phyloP scores from a whole-genome alignment of 2,888 invertebrate species.

The Phytoseiulus persimilis region DNA sequence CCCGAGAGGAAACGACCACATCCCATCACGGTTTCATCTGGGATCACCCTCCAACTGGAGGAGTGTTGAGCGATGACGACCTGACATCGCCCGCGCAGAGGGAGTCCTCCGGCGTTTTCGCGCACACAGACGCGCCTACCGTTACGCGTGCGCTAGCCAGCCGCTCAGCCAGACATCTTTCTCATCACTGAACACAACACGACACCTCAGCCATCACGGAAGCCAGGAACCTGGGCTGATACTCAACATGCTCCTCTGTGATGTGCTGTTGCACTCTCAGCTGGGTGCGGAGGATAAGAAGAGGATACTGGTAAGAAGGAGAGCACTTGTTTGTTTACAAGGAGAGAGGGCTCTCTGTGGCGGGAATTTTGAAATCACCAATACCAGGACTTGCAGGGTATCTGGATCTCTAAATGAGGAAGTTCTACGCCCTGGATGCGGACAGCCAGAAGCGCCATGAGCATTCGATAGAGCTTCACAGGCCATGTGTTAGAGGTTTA shows the following conservation, averaged over 20 bases:
- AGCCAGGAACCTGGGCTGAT: too few species aligned
- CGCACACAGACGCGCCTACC: too few species aligned
- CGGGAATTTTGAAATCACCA: not conserved
- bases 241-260: not conserved
- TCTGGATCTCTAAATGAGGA: not conserved
- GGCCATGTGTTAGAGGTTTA: not conserved
- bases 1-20: not conserved
- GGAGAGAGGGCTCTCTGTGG: not conserved
- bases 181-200: too few species aligned
- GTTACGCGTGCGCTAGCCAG: too few species aligned
- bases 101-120: too few species aligned
- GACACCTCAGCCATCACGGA: too few species aligned
- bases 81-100: not conserved
- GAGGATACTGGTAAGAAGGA: not conserved
- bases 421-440: not conserved
- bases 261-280: not conserved
- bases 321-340: not conserved
- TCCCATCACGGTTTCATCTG: not conserved
- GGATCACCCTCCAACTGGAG: not conserved
- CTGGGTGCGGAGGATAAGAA: not conserved
- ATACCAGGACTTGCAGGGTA: not conserved
- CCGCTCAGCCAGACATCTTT: too few species aligned
- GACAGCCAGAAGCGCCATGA: not conserved
- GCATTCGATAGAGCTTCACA: not conserved
- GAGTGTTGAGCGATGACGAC: not conserved